phyloP scores from a whole-genome alignment of 2,797 vertebrate species.

The Gymnothorax reevesii region DNA sequence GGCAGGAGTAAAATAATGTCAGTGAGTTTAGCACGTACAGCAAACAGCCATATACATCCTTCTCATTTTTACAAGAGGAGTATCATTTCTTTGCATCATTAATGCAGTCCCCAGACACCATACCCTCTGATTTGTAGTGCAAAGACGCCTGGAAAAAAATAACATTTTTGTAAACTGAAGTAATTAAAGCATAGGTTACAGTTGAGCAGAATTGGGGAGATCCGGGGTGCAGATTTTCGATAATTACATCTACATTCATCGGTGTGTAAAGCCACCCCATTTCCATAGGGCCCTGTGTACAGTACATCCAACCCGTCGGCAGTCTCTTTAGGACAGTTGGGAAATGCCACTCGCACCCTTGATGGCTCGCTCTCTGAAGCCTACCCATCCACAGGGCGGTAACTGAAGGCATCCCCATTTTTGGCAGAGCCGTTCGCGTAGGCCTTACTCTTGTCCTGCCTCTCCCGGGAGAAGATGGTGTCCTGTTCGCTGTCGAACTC shows the following conservation, averaged over 20 bases:
- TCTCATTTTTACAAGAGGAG: neutral
- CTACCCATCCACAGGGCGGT: slow-evolving; percentile 71
- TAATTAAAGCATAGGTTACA: slow-evolving; percentile 28
- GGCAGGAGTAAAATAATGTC: neutral
- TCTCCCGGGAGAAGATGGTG: slow-evolving; percentile 80
- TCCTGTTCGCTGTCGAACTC: slow-evolving; percentile 92
- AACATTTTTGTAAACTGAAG: slow-evolving; percentile 15
- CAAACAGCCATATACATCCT: neutral
- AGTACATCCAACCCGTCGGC: neutral
- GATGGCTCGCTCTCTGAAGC: neutral
- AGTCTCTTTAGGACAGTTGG: neutral
- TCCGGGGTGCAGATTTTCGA: slow-evolving; percentile 23
- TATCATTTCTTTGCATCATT: neutral
- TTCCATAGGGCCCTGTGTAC: slow-evolving; percentile 14
- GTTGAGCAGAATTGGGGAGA: slow-evolving; percentile 25
- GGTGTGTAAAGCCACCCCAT: slow-evolving; percentile 31
- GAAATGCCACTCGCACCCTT: neutral
- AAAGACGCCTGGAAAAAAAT: neutral
- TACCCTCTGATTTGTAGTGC: neutral
- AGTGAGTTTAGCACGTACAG: neutral
- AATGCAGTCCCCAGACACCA: neutral
- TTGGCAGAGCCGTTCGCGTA: slow-evolving; percentile 63
- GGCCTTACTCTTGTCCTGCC: slow-evolving; percentile 68
- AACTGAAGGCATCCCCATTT: slow-evolving; percentile 76
- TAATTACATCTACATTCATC: slow-evolving; percentile 46